phyloP scores from a whole-genome alignment of 2,797 vertebrate species.

The Gymnocypris eckloni region DNA sequence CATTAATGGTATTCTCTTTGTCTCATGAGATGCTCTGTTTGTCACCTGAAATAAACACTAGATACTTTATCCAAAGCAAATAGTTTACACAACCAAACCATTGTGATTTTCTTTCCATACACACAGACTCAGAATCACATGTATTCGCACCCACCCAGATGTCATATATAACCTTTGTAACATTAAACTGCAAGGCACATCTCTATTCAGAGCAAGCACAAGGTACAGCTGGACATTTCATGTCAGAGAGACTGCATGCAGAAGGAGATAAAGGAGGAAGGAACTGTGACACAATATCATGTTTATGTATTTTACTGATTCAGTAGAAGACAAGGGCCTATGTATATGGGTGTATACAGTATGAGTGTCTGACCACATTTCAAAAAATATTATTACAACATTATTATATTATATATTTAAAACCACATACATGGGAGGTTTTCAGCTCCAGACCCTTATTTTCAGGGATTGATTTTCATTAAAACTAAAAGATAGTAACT shows the following conservation, averaged over 20 bases:
- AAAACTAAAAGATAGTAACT: not conserved
- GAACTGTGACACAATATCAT: not conserved
- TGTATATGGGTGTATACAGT: not conserved
- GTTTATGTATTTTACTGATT: not conserved
- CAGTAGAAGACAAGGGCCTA: not conserved
- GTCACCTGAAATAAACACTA: conserved; percentile 14
- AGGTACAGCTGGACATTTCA: not conserved
- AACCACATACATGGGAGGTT: not conserved
- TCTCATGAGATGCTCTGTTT: conserved; percentile 18
- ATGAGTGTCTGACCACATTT: not conserved
- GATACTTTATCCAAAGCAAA: conserved; percentile 44
- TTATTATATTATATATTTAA: not conserved
- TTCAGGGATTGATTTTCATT: too few relatives aligned
- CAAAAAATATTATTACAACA: not conserved
- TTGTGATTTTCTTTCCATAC: conserved; percentile 37
- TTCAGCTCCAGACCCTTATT: not conserved
- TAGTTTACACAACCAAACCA: conserved; percentile 40
- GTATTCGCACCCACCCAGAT: conserved; percentile 14
- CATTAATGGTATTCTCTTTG: conserved; percentile 25
- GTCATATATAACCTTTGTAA: conserved; percentile 14
- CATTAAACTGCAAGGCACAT: not conserved
- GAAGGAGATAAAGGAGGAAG: not conserved
- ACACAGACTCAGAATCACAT: conserved; percentile 36
- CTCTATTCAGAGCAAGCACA: not conserved
- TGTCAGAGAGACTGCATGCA: not conserved